These are phyloP conservation scores for Fregetta grallaria DNA, from an alignment of 2,113 vertebrate genomes.

Conservation along the genomic window DNA sequence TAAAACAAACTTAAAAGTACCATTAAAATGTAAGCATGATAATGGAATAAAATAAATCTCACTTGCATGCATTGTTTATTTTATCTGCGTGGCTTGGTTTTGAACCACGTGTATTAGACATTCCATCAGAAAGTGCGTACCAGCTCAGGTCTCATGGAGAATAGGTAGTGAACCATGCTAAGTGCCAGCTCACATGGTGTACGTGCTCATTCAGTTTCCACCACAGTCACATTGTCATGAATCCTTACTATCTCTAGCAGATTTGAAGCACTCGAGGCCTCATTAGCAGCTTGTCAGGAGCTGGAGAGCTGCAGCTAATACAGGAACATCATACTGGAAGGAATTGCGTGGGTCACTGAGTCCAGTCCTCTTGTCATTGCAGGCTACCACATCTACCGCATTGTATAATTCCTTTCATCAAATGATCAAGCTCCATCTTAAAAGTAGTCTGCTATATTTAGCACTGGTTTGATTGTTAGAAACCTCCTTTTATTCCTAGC, in stretches of 20 bases:
- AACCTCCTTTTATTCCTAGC: background rate
- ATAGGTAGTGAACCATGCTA: background rate
- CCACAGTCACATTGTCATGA: background rate
- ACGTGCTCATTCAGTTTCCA: background rate
- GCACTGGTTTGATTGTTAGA: background rate
- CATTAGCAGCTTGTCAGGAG: background rate
- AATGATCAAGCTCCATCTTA: background rate
- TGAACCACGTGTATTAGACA: background rate
- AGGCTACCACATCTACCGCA: background rate
- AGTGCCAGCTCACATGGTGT: background rate
- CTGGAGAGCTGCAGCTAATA: background rate
- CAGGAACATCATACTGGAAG: background rate
- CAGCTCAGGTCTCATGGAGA: background rate
- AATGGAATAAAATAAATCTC: background rate
- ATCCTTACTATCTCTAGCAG: background rate
- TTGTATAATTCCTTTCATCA: background rate
- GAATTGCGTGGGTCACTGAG: background rate
- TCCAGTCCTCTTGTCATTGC: background rate
- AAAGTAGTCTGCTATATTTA: background rate
- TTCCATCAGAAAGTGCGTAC: background rate
- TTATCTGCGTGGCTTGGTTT: background rate
- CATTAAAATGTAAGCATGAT: background rate
- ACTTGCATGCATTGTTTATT: background rate
- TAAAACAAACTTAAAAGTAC: background rate
- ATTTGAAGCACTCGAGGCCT: background rate